Evolutionary conservation across 1,140 invertebrate species (phyloP).

Genomic region (Trichonephila inaurata): DNA sequence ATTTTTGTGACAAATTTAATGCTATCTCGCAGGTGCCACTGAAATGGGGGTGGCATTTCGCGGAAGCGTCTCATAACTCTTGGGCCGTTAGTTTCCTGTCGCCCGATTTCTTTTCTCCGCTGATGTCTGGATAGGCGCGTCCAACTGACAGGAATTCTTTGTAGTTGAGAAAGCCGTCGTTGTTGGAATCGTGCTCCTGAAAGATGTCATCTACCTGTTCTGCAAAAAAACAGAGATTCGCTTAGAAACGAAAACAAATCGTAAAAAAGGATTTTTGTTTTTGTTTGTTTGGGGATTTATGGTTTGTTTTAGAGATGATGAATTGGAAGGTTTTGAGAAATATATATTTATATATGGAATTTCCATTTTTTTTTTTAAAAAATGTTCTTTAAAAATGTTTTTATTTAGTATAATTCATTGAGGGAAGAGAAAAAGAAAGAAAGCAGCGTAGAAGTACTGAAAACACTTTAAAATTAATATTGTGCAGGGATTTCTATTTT

Average conservation of each 20-base stretch:
- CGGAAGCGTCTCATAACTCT: neutral
- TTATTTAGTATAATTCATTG: too few species aligned
- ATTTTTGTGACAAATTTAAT: constrained; percentile 50
- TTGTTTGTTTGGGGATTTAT: neutral
- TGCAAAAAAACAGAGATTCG: constrained; percentile 11
- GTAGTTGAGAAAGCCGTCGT: constrained; percentile 66
- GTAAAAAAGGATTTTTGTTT: too few species aligned
- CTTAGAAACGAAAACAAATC: neutral
- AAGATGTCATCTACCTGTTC: constrained; percentile 71
- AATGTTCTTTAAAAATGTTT: too few species aligned
- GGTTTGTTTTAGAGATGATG: neutral
- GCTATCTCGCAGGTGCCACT: neutral
- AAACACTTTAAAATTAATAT: too few species aligned
- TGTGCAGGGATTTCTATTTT: too few species aligned
- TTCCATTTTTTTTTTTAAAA: too few species aligned
- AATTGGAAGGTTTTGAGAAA: too few species aligned
- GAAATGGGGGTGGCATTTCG: neutral
- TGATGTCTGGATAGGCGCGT: constrained; percentile 29
- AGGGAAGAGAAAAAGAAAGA: too few species aligned
- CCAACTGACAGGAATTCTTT: constrained; percentile 52
- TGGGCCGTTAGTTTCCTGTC: neutral
- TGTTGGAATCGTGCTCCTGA: constrained; percentile 46
- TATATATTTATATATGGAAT: too few species aligned
- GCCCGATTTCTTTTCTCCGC: neutral
- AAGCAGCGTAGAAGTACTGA: too few species aligned